Percentiles rank a stretch among this genome's conserved stretches.
Conservation (phyloP, 37 sponge, comb jelly and placozoan species). For the Haliclona indistincta region DNA sequence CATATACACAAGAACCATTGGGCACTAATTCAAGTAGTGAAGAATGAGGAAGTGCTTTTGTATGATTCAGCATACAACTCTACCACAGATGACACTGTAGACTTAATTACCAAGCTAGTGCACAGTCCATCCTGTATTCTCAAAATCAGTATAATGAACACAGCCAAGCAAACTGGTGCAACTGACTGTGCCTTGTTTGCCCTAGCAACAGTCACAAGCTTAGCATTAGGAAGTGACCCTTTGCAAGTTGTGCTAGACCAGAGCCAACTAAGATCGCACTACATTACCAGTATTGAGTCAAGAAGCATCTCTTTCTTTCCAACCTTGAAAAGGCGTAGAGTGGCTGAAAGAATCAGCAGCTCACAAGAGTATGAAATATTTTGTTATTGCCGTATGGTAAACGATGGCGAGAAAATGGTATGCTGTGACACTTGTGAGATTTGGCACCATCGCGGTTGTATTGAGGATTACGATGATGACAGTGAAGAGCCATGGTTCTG, state of each 20-base stretch:
- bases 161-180: no score
- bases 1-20: constrained; percentile 19
- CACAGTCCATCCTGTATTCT: background rate
- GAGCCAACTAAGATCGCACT: no score
- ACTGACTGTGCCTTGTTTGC: no score
- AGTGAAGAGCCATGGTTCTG: background rate
- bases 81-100: constrained; percentile 4
- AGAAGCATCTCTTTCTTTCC: constrained; percentile 14
- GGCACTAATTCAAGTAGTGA: constrained; percentile 11
- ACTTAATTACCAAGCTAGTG: constrained; percentile 17
- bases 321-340: constrained; percentile 14
- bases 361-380: constrained; percentile 12
- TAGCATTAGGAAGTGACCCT: constrained; percentile 26
- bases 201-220: constrained; percentile 16
- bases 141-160: no score
- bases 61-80: constrained; percentile 28
- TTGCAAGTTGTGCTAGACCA: no score
- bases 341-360: constrained; percentile 5
- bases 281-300: no score
- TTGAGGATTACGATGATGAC: no score
- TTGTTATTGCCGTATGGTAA: constrained; percentile 43
- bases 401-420: constrained; percentile 20
- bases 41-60: background rate
- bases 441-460: no score
- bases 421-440: constrained; percentile 44